Conservation (phyloP, 2,113 vertebrate genomes). For the Chelonoidis abingdonii region DNA sequence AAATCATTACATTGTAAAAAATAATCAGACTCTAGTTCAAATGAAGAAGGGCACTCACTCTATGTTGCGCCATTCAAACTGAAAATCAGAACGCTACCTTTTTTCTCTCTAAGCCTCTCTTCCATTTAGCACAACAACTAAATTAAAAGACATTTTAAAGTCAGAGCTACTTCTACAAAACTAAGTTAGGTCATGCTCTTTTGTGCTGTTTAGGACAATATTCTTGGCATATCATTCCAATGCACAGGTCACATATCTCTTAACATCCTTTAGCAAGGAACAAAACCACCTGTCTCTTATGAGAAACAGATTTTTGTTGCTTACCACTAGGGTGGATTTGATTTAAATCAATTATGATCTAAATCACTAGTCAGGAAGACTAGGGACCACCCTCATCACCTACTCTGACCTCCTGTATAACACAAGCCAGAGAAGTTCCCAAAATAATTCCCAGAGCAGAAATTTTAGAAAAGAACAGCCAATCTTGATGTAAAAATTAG, state of each 20-base stretch:
- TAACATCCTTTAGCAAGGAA: accelerated
- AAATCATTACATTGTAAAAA: accelerated
- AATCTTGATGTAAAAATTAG: no score
- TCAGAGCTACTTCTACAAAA: accelerated
- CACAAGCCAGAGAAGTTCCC: no score
- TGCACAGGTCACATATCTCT: neutral
- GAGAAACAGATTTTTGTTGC: neutral
- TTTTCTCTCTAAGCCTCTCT: no score
- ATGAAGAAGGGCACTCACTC: neutral
- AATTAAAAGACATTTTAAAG: accelerated
- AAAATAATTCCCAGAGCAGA: no score
- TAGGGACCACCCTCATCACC: neutral
- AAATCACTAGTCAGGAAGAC: no score
- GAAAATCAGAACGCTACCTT: no score
- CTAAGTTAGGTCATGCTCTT: accelerated
- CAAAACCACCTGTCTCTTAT: no score
- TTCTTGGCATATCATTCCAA: no score
- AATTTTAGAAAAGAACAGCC: no score
- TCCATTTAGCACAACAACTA: accelerated
- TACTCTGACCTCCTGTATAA: neutral
- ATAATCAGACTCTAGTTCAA: accelerated
- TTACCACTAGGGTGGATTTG: neutral
- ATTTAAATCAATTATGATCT: no score
- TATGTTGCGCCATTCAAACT: neutral
- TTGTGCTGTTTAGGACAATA: neutral